These are phyloP conservation scores for Empis livida DNA, from an alignment of 2,888 invertebrate species.

Conservation along the genomic window DNA sequence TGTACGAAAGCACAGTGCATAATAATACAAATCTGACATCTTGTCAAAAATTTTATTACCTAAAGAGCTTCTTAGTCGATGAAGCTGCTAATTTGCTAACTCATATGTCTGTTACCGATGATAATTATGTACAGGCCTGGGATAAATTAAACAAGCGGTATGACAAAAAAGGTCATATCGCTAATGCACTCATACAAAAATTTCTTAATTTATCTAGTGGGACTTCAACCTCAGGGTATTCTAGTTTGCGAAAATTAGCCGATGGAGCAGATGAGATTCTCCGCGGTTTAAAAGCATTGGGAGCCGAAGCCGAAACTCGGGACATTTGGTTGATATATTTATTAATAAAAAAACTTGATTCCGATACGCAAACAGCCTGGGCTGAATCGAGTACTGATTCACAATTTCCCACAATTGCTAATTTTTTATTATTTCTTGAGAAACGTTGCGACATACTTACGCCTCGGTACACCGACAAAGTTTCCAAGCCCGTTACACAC, in stretches of 20 bases:
- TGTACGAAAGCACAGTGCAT: slow-evolving; percentile 9
- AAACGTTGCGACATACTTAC: no score
- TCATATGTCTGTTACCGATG: slow-evolving; percentile 10
- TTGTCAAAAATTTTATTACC: slow-evolving; percentile 11
- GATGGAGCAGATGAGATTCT: no score
- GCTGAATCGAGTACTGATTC: no score
- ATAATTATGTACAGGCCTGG: slow-evolving; percentile 10
- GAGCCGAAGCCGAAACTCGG: no score
- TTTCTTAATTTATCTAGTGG: slow-evolving; percentile 5
- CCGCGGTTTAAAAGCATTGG: no score
- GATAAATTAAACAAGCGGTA: slow-evolving; percentile 9
- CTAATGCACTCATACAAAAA: slow-evolving; percentile 6
- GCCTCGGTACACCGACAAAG: no score
- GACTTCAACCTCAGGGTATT: not conserved
- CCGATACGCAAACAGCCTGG: no score
- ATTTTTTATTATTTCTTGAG: no score
- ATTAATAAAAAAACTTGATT: no score
- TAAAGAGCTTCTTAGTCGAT: slow-evolving; percentile 9
- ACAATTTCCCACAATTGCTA: no score
- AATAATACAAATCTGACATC: slow-evolving; percentile 8
- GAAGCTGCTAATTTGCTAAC: slow-evolving; percentile 10
- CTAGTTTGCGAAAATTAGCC: not conserved
- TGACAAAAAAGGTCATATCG: slow-evolving; percentile 8
- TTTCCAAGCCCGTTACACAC: no score
- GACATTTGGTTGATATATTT: no score